Base-by-base conservation (phyloP, 2,888 invertebrate species). In the Himalopsyche tibetana region DNA sequence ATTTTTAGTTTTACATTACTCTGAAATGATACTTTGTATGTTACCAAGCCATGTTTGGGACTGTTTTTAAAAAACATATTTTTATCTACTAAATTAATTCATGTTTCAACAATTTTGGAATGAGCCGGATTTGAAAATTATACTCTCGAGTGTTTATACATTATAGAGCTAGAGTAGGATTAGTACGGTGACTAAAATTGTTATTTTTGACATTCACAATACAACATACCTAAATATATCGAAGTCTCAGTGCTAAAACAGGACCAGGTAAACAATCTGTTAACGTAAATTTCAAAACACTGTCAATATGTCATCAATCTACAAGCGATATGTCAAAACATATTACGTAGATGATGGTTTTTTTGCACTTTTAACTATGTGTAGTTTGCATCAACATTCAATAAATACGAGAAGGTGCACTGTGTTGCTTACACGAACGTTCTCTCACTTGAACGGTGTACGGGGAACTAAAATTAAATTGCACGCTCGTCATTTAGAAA, bases 391-490 rank as follows among this genome's bases (percentile, higher is more conserved):
- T 51, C 51, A 15, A 63, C 63, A 19, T 19, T 19, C 19, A 19
- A 11, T 8, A 12, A 63, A 63, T 19, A 63, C 63, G 63, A 6
- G 63, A 9, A 63, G 9, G 51, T 19, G 11, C 63, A 63, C 63
- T 63, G 19, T 4, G 15, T 63, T 15, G 63, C 19, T 63, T 11
- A 28, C 19, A 6, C 63, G 63, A 11, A 63, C 63, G 63, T 19
- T 63, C 63, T 63, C 63, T 9, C 63, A 28, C 63, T 28, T 3
- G 63, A 19, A 63, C 63, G 63, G 9, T 63, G n/a, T 63, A 63
- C 19, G 8, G n/a, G 19, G 63, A 63, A 63, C 63, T 63, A 19
- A 63, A 63, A 63, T 63, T n/a, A 63, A 63, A 63, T 63, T 63
- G 4, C 63, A 63, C 63, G 63, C 63, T 63, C 56, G 17, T 19